Evolutionary conservation across 2,888 invertebrate genomes (phyloP).

Genomic region (Dolomedes plantarius): DNA sequence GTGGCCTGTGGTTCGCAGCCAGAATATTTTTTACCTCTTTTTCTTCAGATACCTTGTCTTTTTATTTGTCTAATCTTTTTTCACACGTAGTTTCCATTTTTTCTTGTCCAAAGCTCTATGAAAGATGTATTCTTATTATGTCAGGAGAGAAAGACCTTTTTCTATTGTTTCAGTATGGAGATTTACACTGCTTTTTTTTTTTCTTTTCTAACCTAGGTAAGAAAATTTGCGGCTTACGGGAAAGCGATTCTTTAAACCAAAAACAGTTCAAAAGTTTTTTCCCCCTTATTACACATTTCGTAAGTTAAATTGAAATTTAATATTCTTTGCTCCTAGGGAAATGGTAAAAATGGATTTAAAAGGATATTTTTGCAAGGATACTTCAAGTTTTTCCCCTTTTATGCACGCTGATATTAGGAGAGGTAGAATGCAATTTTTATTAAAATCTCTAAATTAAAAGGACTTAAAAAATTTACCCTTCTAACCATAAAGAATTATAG

Average conservation of each 20-base stretch:
- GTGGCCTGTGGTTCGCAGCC: constrained; percentile 56
- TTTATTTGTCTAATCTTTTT: constrained; percentile 64
- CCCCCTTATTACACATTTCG: too few species aligned
- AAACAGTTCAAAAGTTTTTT: too few species aligned
- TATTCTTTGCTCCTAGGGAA: too few species aligned
- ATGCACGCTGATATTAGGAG: too few species aligned
- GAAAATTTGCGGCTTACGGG: background rate
- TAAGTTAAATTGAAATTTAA: too few species aligned
- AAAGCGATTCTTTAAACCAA: background rate
- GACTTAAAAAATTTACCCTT: too few species aligned
- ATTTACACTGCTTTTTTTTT: background rate
- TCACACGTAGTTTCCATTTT: constrained; percentile 48
- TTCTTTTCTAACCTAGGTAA: background rate
- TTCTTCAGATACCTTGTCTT: constrained; percentile 37
- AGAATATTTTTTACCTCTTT: constrained; percentile 36
- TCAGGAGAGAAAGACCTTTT: background rate
- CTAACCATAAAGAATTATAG: too few species aligned
- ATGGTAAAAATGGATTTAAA: too few species aligned
- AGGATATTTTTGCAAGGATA: too few species aligned
- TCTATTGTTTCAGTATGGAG: background rate
- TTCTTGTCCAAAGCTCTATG: constrained; percentile 8
- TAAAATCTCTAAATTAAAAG: too few species aligned
- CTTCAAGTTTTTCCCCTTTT: too few species aligned
- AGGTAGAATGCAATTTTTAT: too few species aligned
- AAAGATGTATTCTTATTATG: constrained; percentile 16